Evolutionary conservation across 2,888 invertebrate genomes (phyloP).

Genomic region (Lithophane socia): DNA sequence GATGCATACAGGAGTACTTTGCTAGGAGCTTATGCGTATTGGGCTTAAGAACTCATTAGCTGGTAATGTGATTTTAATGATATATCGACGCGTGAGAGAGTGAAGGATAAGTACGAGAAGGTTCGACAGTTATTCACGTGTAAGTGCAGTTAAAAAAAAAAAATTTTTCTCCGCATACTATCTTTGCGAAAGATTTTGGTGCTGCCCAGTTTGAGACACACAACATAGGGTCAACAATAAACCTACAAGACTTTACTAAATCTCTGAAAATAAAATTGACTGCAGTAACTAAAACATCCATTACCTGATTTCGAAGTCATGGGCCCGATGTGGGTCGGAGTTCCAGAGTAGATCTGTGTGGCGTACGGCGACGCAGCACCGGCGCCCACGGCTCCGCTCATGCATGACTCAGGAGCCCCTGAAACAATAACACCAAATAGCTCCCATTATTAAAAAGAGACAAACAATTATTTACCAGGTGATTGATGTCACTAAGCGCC

Average conservation of each 20-base stretch:
- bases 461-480: conserved; percentile 1
- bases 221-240: not conserved
- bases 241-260: not conserved
- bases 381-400: conserved; percentile 67
- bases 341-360: conserved; percentile 92
- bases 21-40: not conserved
- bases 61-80: conserved; percentile 19
- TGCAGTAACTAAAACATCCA: not conserved
- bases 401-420: conserved; percentile 72
- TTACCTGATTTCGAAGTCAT: conserved; percentile 79
- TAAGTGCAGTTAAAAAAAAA: not conserved
- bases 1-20: not conserved
- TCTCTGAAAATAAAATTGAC: not conserved
- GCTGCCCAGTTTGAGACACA: not conserved
- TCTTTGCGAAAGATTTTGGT: not conserved
- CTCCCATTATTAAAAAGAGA: not conserved
- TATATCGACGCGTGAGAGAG: not conserved
- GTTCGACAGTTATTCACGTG: not conserved
- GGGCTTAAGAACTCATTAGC: conserved; percentile 11
- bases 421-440: conserved; percentile 36
- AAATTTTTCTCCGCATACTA: not conserved
- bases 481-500: not conserved
- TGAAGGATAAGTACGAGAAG: not conserved
- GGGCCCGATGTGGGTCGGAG: conserved; percentile 91
- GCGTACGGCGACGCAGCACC: conserved; percentile 81